Base-by-base conservation (phyloP, 1,140 invertebrate species). In the Ostrea edulis region DNA sequence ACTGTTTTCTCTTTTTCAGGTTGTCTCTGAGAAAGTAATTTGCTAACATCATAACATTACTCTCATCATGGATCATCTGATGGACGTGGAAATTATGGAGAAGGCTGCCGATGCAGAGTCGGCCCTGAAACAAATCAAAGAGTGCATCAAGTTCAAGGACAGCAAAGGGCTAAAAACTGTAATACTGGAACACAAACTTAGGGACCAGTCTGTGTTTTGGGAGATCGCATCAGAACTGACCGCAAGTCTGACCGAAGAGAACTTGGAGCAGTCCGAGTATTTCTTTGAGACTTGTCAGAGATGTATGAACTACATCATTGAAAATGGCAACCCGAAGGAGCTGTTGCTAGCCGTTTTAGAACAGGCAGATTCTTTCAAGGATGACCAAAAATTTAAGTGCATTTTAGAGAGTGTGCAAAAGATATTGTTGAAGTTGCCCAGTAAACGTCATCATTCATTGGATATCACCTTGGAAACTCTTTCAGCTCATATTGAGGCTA, bases 401-500 rank as follows among this genome's bases (percentile, higher is more conserved):
- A 94, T 97, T 12, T 91, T 98, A 51, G 95, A 96, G 86, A 96
- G 97, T n/a, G 91, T 98, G 51, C 95, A 96, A 91, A 95, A 94
- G 62, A 93, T 96, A 35, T 92, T 98, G 20, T 91, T 96, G 82
- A 96, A 96, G 87, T 92, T 97, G 51, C 95, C 96, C 17, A 92
- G 95, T 3, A 96, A 96, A 85, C 96, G 96, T 88, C 94, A 95
- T 0, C 95, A 96, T 90, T 96, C 96, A 1, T 94, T 98, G 35
- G 96, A 97, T 92, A 97, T 97, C 96, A 96, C 96, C 89, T 95
- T 97, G 0, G 96, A 96, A 92, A 96, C 97, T 0, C 96, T 98
- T 20, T 95, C 95, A 86, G 95, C 95, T 4, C 97, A 97, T 84
- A 92, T 97, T 44, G 93, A 95, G 85, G 93, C 94, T 82, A 93